A percentile compares a stretch with the other conserved stretches of the same genome.
Conservation (phyloP, 2,888 invertebrate genomes). For the Heliconius cydno region DNA sequence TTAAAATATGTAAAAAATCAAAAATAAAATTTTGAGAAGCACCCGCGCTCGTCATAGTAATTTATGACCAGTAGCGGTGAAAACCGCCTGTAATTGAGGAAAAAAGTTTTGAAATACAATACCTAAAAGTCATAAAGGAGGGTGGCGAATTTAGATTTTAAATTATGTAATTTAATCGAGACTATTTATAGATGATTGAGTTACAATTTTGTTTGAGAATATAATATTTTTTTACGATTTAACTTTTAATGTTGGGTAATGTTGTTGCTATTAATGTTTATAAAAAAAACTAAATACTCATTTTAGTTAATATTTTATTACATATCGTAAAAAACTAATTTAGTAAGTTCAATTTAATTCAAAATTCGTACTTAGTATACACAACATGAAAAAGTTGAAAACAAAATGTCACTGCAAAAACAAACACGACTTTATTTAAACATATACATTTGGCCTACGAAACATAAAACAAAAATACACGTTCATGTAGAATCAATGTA, state of each 20-base stretch:
- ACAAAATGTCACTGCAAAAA: constrained; percentile 6
- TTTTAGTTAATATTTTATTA: too few relatives aligned
- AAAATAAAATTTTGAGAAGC: not conserved
- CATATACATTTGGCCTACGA: constrained; percentile 18
- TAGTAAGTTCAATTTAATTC: not conserved
- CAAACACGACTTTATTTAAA: constrained; percentile 44
- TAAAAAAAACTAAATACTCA: too few relatives aligned
- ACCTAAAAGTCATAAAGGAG: constrained; percentile 13
- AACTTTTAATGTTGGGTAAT: too few relatives aligned
- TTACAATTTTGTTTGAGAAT: not conserved
- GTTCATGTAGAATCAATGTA: constrained; percentile 63
- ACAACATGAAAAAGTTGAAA: not conserved
- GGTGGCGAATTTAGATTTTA: not conserved
- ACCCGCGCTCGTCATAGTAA: not conserved
- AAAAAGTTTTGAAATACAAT: constrained; percentile 19
- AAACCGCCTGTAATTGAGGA: constrained; percentile 17
- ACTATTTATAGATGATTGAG: not conserved
- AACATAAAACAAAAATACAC: constrained; percentile 39
- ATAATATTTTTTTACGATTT: too few relatives aligned
- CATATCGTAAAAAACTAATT: not conserved
- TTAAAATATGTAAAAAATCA: not conserved
- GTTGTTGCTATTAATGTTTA: too few relatives aligned
- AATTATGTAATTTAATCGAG: constrained; percentile 16
- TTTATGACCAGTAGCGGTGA: not conserved
- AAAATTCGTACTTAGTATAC: not conserved